These are phyloP conservation scores for Clivina fossor DNA, from an alignment of 2,888 invertebrate species.

Conservation along the genomic window DNA sequence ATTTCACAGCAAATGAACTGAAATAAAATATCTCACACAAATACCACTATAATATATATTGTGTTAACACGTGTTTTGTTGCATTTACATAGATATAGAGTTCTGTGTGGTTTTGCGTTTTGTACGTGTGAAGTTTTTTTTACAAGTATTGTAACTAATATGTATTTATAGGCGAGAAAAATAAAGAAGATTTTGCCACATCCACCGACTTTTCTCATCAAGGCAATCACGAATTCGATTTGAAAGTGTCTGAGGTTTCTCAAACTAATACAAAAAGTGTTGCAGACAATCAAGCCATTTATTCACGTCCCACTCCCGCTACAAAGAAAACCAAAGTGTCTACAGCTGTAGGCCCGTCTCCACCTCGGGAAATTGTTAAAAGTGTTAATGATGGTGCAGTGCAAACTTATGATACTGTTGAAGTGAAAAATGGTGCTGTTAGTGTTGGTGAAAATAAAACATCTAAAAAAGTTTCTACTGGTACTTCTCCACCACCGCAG, in stretches of 20 bases:
- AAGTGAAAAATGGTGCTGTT: constrained; percentile 28
- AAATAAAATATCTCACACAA: constrained; percentile 13
- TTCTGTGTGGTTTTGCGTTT: constrained; percentile 22
- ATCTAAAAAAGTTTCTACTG: constrained; percentile 59
- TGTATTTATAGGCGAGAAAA: constrained; percentile 31
- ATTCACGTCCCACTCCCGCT: constrained; percentile 15
- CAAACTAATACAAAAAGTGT: constrained; percentile 27
- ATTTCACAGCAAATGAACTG: constrained; percentile 40
- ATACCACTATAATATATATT: constrained; percentile 9
- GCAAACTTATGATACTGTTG: constrained; percentile 24
- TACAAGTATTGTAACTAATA: constrained; percentile 21
- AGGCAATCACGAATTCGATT: constrained; percentile 15
- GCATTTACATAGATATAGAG: constrained; percentile 24
- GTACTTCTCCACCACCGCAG: constrained; percentile 85
- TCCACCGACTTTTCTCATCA: constrained; percentile 30
- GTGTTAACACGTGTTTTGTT: constrained; percentile 15
- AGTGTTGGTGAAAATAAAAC: constrained; percentile 28
- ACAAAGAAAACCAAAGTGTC: constrained; percentile 52
- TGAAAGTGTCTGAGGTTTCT: constrained; percentile 16
- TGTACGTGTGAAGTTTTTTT: constrained; percentile 7
- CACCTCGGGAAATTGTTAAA: constrained; percentile 55
- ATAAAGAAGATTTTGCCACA: constrained; percentile 31
- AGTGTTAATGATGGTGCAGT: constrained; percentile 37
- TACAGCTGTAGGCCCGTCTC: constrained; percentile 66
- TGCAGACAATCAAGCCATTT: constrained; percentile 27